These are phyloP conservation scores for Nothura maculosa DNA, from an alignment of 2,797 vertebrate species.

Conservation along the genomic window DNA sequence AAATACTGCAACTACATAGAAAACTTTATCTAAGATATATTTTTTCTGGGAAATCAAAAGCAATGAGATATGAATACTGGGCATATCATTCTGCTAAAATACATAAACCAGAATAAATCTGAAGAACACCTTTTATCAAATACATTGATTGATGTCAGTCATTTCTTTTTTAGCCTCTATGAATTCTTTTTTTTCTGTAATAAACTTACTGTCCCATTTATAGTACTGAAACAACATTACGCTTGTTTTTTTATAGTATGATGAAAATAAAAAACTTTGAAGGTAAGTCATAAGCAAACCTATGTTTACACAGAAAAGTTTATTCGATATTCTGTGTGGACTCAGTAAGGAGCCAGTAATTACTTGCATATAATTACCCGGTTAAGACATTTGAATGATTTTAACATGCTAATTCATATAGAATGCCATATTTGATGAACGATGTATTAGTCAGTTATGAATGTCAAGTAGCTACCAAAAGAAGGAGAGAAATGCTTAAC, in stretches of 20 bases:
- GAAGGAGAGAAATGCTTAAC: background rate
- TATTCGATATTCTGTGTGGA: background rate
- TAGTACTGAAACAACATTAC: background rate
- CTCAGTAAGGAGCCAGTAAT: background rate
- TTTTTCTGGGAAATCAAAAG: background rate
- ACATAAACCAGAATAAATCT: background rate
- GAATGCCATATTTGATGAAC: background rate
- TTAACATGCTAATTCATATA: background rate
- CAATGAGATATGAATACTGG: background rate
- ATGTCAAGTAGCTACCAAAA: background rate
- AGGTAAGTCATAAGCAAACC: background rate
- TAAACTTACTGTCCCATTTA: background rate
- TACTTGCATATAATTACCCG: background rate
- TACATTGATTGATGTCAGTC: background rate
- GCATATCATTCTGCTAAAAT: background rate
- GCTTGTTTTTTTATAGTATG: background rate
- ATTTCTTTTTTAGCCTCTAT: background rate
- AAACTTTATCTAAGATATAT: background rate
- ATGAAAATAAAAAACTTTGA: background rate
- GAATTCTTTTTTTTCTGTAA: background rate
- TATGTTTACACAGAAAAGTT: background rate
- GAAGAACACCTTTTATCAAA: background rate
- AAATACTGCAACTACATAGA: background rate
- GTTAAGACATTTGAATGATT: background rate
- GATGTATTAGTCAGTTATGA: background rate